A percentile compares a stretch with the other conserved stretches of the same genome.
Evolutionary conservation across 2,113 vertebrate species (phyloP).

Genomic region (Seriola dumerili): DNA sequence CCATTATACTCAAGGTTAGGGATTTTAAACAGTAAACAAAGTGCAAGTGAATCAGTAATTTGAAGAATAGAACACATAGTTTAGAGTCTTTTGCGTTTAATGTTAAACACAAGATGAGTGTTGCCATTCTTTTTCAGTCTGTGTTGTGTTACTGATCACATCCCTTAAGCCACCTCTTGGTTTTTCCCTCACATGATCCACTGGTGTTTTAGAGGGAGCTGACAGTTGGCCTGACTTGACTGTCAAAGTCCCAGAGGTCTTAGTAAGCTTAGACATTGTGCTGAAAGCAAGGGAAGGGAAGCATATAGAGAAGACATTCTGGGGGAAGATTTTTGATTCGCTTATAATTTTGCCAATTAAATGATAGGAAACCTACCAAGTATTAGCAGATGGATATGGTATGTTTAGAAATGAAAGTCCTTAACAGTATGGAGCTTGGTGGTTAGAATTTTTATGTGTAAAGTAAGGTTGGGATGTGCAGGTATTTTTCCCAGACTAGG

Average conservation of each 20-base stretch:
- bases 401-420: slow-evolving; percentile 5
- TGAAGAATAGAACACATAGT: neutral
- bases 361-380: neutral
- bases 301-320: slow-evolving; percentile 13
- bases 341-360: slow-evolving; percentile 4
- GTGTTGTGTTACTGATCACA: slow-evolving; percentile 15
- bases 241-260: slow-evolving; percentile 39
- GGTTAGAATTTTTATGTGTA: slow-evolving; percentile 11
- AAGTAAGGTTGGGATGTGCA: slow-evolving; percentile 22
- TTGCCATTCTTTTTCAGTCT: slow-evolving; percentile 4
- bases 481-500: slow-evolving; percentile 15
- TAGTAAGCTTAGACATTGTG: slow-evolving; percentile 22
- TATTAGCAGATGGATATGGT: slow-evolving; percentile 19
- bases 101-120: neutral
- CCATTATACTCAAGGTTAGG: neutral
- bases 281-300: slow-evolving; percentile 2
- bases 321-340: neutral
- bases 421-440: neutral
- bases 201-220: slow-evolving; percentile 11
- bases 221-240: slow-evolving; percentile 48
- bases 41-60: neutral
- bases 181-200: slow-evolving; percentile 19
- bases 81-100: neutral
- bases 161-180: neutral
- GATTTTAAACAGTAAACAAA: neutral